Conservation (phyloP, 30 jellyfish, hydroid and myxozoan genomes). For the Clytia hemisphaerica region DNA sequence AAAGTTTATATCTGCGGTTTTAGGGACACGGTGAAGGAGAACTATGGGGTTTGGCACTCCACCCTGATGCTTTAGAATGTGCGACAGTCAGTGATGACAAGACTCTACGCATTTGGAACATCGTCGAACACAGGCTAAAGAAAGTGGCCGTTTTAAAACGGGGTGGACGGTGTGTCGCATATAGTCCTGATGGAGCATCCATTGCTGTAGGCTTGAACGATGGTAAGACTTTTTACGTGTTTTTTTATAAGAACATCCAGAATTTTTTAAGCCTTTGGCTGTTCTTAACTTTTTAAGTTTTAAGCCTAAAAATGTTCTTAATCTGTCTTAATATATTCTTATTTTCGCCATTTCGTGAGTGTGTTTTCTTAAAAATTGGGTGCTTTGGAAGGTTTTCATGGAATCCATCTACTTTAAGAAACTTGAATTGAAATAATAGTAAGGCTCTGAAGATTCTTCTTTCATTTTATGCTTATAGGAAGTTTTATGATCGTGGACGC, state of each 20-base stretch:
- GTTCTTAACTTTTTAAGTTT: no score
- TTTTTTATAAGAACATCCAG: no score
- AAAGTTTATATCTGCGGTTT: not conserved
- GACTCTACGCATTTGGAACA: constrained; percentile 78
- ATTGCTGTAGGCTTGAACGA: constrained; percentile 88
- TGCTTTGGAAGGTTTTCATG: no score
- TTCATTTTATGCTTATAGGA: constrained; percentile 30
- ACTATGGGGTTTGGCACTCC: constrained; percentile 94
- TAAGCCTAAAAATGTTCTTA: no score
- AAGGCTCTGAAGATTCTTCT: not conserved
- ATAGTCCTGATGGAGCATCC: constrained; percentile 90
- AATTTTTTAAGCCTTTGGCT: no score
- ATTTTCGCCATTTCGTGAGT: no score
- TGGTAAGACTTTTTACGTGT: constrained; percentile 53
- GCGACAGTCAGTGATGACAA: constrained; percentile 94
- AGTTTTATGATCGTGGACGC: constrained; percentile 86
- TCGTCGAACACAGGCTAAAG: constrained; percentile 54
- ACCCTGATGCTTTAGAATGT: constrained; percentile 82
- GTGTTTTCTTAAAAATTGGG: no score
- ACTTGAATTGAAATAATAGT: no score
- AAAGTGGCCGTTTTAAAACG: constrained; percentile 75
- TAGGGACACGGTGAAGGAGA: constrained; percentile 99
- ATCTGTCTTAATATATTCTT: no score
- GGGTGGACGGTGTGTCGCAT: constrained; percentile 90
- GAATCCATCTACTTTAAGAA: no score